Conservation (phyloP, 2,113 vertebrate species). For the Boulengeromyrus knoepffleri region DNA sequence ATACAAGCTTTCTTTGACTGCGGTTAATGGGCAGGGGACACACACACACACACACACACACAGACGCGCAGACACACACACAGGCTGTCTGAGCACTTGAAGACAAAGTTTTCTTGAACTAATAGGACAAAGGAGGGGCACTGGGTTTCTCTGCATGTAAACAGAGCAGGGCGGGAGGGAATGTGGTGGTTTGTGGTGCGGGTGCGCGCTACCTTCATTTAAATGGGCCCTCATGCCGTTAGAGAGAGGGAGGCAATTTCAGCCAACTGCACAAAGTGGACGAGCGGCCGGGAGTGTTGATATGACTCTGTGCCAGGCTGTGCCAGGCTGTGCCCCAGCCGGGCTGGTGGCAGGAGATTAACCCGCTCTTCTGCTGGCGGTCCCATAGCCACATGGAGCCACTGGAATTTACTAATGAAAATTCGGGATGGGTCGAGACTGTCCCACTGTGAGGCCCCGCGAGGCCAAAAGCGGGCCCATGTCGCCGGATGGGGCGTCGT, state of each 20-base stretch:
- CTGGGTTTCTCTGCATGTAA: background rate
- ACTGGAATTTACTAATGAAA: background rate
- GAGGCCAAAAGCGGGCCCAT: background rate
- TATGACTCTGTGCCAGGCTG: background rate
- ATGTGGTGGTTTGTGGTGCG: background rate
- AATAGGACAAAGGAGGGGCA: background rate
- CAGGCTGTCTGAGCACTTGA: background rate
- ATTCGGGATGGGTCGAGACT: background rate
- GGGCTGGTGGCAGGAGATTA: background rate
- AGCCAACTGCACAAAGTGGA: background rate
- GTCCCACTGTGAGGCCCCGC: background rate
- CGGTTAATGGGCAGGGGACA: background rate
- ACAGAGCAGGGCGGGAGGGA: background rate
- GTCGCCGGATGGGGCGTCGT: background rate
- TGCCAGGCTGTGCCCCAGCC: background rate
- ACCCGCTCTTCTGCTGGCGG: background rate
- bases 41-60: background rate
- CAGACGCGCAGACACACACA: background rate
- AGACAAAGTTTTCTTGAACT: background rate
- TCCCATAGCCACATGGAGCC: background rate
- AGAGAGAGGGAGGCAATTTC: background rate
- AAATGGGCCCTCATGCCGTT: background rate
- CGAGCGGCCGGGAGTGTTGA: background rate
- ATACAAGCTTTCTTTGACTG: background rate
- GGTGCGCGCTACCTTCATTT: background rate